A percentile compares a stretch with the other conserved stretches of the same genome.
phyloP scores from a whole-genome alignment of 2,888 invertebrate genomes.

The Ischnus inquisitorius region DNA sequence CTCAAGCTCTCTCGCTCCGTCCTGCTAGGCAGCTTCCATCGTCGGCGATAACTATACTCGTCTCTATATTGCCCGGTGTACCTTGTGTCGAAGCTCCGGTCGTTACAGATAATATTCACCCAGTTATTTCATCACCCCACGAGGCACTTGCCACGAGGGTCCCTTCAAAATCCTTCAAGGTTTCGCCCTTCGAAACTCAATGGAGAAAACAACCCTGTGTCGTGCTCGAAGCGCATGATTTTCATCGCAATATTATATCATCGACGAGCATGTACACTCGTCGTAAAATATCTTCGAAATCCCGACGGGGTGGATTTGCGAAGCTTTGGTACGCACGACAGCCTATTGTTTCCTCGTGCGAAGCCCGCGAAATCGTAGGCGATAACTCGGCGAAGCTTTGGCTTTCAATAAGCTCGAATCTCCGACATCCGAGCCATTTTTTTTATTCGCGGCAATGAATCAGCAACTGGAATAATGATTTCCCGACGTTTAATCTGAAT shows the following conservation, averaged over 20 bases:
- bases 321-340: neutral
- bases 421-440: neutral
- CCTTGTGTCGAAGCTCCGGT: conserved; percentile 31
- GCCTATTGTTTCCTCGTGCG: neutral
- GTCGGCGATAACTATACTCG: conserved; percentile 29
- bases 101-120: conserved; percentile 48
- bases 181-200: neutral
- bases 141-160: neutral
- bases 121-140: conserved; percentile 32
- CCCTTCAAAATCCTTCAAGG: conserved; percentile 18
- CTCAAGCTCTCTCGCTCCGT: neutral
- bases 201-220: conserved; percentile 16
- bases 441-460: neutral
- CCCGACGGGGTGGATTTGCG: neutral
- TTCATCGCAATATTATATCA: conserved; percentile 38
- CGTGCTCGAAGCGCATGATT: conserved; percentile 29
- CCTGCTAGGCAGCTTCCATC: conserved; percentile 16
- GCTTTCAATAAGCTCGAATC: neutral
- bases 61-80: conserved; percentile 4
- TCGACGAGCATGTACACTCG: neutral
- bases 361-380: neutral
- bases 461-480: neutral
- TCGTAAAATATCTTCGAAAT: conserved; percentile 15
- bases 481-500: neutral
- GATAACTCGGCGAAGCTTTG: neutral